These are phyloP conservation scores for Drosophila busckii DNA, from an alignment of 1,140 invertebrate species.

Conservation along the genomic window DNA sequence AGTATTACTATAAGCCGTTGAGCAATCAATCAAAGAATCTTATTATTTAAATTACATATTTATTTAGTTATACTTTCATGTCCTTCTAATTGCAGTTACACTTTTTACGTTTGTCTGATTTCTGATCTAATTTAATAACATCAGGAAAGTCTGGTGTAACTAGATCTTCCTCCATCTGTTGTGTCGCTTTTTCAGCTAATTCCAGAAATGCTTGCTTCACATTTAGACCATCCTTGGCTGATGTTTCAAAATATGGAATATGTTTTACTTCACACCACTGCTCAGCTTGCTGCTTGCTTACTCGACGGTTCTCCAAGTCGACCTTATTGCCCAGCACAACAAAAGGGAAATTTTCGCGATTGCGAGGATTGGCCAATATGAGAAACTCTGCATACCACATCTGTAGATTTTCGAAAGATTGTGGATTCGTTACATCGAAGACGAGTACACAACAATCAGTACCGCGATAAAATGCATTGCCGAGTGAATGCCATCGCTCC, in stretches of 20 bases:
- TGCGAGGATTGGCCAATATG: constrained; percentile 96
- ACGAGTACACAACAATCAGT: constrained; percentile 99
- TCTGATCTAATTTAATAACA: too few relatives aligned
- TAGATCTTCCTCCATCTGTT: constrained; percentile 85
- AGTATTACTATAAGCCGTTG: too few relatives aligned
- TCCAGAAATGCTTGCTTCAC: constrained; percentile 98
- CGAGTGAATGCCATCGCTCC: constrained; percentile 97
- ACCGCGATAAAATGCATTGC: constrained; percentile 98
- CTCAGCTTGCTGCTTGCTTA: constrained; percentile 94
- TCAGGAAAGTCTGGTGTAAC: too few relatives aligned
- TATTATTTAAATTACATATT: too few relatives aligned
- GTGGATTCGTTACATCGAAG: constrained; percentile 98
- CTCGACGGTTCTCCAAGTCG: constrained; percentile 95
- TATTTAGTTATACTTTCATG: too few relatives aligned
- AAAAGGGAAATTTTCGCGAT: constrained; percentile 99
- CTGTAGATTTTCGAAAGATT: constrained; percentile 98
- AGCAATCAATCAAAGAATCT: too few relatives aligned
- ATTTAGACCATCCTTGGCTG: constrained; percentile 98
- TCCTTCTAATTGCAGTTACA: too few relatives aligned
- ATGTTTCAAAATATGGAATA: constrained; percentile 81
- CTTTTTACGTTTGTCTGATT: too few relatives aligned
- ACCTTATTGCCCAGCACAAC: constrained; percentile 99
- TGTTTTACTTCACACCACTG: constrained; percentile 98
- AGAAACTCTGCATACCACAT: constrained; percentile 99
- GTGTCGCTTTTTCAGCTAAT: constrained; percentile 96